Base-by-base conservation (phyloP, 2,113 vertebrate species). In the Rostratula benghalensis region DNA sequence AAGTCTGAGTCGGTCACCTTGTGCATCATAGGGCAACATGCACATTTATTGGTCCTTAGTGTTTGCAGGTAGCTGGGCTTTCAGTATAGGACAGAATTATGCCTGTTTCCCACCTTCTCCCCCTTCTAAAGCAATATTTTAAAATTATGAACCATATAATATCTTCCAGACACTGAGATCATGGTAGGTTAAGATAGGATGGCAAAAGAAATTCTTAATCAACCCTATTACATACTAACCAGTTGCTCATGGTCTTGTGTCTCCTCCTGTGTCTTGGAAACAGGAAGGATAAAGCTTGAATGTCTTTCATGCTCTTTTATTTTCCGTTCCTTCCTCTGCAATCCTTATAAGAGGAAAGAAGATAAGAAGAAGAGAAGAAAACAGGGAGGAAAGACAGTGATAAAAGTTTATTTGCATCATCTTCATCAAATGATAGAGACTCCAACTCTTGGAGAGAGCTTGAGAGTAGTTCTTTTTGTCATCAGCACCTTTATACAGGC, bases 21-120 rank as follows among this genome's bases (percentile, higher is more conserved):
- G 71, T 80, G 59, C 75, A 82, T 95, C 78, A 86, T 39, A 91
- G 82, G 85, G 88, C 67, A 93, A 60, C 46, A 51, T n/a, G 54
- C 28, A 92, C 82, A 59, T 95, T 92, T 92, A 77, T 80, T 68
- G 85, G 75, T 79, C 67, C 51, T 96, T 88, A 48, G 24, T 63
- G 30, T 93, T 93, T 91, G 64, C 92, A 93, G 85, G 79, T 88
- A 94, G 50, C 37, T 83, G 43, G 50, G 30, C 68, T 94, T 95
- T 92, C 68, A 90, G 13, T 86, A 53, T 22, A 70, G 76, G 64
- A 93, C 56, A 96, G 71, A 94, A 89, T 95, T 90, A 88, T 74
- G 64, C 76, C 59, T 75, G 7, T 48, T 87, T 78, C 71, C 64
- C 48, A 82, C 67, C 67, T 89, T 64, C 51, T 75, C 1, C 30